Base-by-base conservation (phyloP, 2,888 invertebrate species). In the Parapristionchus giblindavisi region DNA sequence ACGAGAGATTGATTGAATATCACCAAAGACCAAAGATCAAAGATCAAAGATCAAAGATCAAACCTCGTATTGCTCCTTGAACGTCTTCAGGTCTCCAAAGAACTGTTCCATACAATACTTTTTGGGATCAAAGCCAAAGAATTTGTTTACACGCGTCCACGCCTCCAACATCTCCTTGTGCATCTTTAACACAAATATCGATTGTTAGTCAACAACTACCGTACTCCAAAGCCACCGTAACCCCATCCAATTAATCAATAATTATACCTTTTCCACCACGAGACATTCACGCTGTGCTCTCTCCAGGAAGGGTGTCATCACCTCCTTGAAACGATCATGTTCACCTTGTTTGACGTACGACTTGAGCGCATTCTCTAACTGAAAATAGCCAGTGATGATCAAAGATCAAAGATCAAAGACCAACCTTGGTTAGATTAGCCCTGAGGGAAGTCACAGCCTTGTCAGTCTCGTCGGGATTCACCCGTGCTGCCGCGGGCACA, bases 81-180 rank as follows among this genome's bases (percentile, higher is more conserved):
- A 99, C 0, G 93, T 93, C 90, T 96, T 96, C 79, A 99, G 91
- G 88, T 99, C 98, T 0, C 92, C 92, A 89, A 98, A 96, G 91
- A 98, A 95, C 88, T 98, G 97, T 87, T 98, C 98, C 83, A 96
- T 91, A 0, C 93, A 92, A 88, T 97, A 98, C 89, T 98, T 98
- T 80, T 92, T 93, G 8, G 93, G 92, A 87, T 98, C 96, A 89
- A 98, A 97, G 1, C 93, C 92, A 89, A 92, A 97, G 89, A 93
- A 98, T 85, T 95, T 95, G 0, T 94, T 92, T 14, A 97, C 90
- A 65, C 93, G 93, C 3, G 91, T 91, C 90, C 93, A 98, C 0
- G 95, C 89, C 14, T 91, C 92, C 80, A 94, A 94, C 93, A 98
- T 95, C 88, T 95, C 94, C 83, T 93, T 92, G 89, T 93, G 94